These are phyloP conservation scores for Propithecus deckenii DNA, from an alignment of 2,797 vertebrate species.

Conservation along the genomic window DNA sequence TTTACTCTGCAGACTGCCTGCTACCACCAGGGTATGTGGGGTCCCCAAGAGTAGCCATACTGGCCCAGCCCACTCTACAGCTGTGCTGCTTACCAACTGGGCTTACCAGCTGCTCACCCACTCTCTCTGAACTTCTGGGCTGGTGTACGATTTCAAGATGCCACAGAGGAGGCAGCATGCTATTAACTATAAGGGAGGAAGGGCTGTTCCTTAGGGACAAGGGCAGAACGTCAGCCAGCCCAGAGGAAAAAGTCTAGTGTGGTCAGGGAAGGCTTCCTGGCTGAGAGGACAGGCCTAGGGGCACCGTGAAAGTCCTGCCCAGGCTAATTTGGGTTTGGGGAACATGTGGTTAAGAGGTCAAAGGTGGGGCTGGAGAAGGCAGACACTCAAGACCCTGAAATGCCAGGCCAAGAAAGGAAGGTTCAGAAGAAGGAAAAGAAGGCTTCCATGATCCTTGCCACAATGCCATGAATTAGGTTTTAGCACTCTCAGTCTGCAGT, in stretches of 20 bases:
- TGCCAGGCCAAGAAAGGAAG: background rate
- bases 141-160: background rate
- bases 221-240: background rate
- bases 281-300: background rate
- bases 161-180: background rate
- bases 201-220: background rate
- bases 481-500: background rate
- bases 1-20: background rate
- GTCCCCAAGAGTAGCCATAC: background rate
- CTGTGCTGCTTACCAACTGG: background rate
- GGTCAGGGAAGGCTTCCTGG: background rate
- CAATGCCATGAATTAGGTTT: background rate
- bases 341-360: background rate
- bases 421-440: background rate
- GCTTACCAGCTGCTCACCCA: background rate
- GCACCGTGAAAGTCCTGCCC: background rate
- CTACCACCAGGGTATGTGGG: slow-evolving; percentile 25
- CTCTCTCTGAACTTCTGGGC: background rate
- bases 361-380: background rate
- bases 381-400: background rate
- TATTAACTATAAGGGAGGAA: background rate
- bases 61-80: background rate
- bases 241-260: background rate
- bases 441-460: background rate
- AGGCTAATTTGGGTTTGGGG: background rate